phyloP scores from a whole-genome alignment of 2,797 vertebrate species.

The Sparus aurata region DNA sequence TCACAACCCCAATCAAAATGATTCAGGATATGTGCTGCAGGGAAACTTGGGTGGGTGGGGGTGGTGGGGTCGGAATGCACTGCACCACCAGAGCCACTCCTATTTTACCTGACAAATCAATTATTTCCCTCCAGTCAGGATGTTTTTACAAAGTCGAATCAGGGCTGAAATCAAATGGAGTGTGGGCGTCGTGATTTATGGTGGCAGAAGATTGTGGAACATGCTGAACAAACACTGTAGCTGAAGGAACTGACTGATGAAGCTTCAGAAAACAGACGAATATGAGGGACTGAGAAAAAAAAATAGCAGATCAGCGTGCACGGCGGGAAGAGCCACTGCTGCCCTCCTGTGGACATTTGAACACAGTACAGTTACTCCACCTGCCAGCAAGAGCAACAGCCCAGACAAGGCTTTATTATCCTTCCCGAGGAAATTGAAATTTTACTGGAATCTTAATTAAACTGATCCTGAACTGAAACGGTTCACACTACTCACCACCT shows the following conservation, averaged over 20 bases:
- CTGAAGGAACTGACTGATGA: constrained; percentile 44
- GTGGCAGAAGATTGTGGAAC: constrained; percentile 41
- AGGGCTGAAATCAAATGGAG: constrained; percentile 14
- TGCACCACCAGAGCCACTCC: constrained; percentile 26
- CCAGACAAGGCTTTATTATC: constrained; percentile 27
- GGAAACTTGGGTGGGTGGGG: neutral
- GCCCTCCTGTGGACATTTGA: constrained; percentile 73
- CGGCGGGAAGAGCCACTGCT: constrained; percentile 53
- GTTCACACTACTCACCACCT: neutral
- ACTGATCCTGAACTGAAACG: constrained; percentile 36
- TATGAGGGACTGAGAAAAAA: neutral
- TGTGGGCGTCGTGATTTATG: constrained; percentile 20
- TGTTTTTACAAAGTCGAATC: constrained; percentile 42
- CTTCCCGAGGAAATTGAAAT: constrained; percentile 1
- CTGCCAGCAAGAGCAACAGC: neutral
- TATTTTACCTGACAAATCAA: constrained; percentile 62
- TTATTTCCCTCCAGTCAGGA: constrained; percentile 59
- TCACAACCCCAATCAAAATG: constrained; percentile 59
- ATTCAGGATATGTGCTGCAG: constrained; percentile 52
- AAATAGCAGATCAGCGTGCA: neutral
- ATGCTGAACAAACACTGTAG: constrained; percentile 47
- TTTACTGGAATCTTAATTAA: constrained; percentile 51
- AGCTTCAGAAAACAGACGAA: constrained; percentile 24
- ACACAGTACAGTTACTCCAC: constrained; percentile 18
- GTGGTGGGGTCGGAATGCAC: constrained; percentile 23